A percentile compares a stretch with the other conserved stretches of the same genome.
These are phyloP conservation scores for Chromoteleia sp. DNA, from an alignment of 2,888 invertebrate genomes.

Conservation along the genomic window DNA sequence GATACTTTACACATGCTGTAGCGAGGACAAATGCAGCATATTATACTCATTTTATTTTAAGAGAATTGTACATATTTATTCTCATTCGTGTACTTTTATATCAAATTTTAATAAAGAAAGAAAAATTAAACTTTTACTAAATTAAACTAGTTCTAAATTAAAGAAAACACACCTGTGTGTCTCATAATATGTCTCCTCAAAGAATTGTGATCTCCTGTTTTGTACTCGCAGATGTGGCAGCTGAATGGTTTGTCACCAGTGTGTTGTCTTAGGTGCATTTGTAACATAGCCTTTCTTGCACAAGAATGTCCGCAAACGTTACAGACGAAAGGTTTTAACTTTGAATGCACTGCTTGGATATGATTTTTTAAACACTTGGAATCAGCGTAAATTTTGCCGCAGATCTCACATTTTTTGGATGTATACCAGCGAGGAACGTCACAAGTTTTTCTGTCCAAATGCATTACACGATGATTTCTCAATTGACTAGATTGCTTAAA, in stretches of 20 bases:
- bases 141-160: too few species aligned
- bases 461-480: slow-evolving; percentile 87
- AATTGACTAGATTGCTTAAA: slow-evolving; percentile 88
- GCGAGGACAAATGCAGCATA: too few species aligned
- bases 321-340: slow-evolving; percentile 90
- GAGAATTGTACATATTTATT: too few species aligned
- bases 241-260: slow-evolving; percentile 92
- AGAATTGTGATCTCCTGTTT: slow-evolving; percentile 91
- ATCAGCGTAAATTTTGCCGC: slow-evolving; percentile 89
- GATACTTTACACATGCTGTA: too few species aligned
- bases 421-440: slow-evolving; percentile 85
- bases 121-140: too few species aligned
- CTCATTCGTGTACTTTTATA: too few species aligned
- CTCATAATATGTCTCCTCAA: slow-evolving; percentile 88
- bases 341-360: slow-evolving; percentile 90
- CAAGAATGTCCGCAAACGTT: slow-evolving; percentile 90
- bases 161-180: slow-evolving; percentile 87
- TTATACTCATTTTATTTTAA: too few species aligned
- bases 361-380: slow-evolving; percentile 89
- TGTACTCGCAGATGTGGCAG: slow-evolving; percentile 89
- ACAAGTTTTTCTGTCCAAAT: slow-evolving; percentile 83
- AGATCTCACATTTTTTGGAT: slow-evolving; percentile 88
- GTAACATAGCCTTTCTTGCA: slow-evolving; percentile 89
- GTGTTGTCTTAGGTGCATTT: slow-evolving; percentile 91
- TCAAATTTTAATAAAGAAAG: too few species aligned